Evolutionary conservation across 1,140 invertebrate species (phyloP).

Genomic region (Drosophila quadrilineata): DNA sequence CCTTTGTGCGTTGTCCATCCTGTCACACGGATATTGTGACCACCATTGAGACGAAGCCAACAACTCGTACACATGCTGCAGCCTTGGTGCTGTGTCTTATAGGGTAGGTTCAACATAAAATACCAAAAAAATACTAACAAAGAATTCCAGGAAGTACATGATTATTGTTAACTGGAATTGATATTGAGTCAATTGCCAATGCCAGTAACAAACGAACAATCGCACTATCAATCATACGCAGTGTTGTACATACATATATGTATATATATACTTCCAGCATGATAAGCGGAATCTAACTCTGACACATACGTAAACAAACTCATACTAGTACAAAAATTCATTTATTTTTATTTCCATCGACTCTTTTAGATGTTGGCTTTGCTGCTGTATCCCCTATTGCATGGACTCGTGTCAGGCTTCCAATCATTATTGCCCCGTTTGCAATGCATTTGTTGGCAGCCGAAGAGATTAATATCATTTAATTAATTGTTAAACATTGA

Average conservation of each 20-base stretch:
- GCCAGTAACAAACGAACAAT: not conserved
- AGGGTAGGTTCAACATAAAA: conserved; percentile 80
- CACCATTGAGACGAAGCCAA: conserved; percentile 81
- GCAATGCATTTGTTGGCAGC: conserved; percentile 84
- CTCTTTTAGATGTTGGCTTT: conserved; percentile 82
- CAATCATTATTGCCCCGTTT: conserved; percentile 86
- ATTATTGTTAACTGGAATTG: conserved; percentile 13
- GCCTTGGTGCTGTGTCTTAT: conserved; percentile 83
- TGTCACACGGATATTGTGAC: conserved; percentile 83
- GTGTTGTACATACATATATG: not conserved
- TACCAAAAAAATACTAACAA: too few species aligned
- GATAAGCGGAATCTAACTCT: not conserved
- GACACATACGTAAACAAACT: not conserved
- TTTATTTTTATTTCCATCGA: not conserved
- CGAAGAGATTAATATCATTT: conserved; percentile 51
- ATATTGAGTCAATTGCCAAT: not conserved
- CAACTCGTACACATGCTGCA: conserved; percentile 84
- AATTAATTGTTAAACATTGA: too few species aligned
- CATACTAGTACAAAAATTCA: not conserved
- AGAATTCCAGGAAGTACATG: too few species aligned
- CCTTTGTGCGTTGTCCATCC: conserved; percentile 82
- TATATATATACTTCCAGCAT: not conserved
- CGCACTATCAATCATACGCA: conserved; percentile 8
- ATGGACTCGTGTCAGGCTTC: conserved; percentile 84
- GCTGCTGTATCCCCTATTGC: conserved; percentile 85